Evolutionary conservation across 1,140 invertebrate species (phyloP).

Genomic region (Brachystomella parvula): DNA sequence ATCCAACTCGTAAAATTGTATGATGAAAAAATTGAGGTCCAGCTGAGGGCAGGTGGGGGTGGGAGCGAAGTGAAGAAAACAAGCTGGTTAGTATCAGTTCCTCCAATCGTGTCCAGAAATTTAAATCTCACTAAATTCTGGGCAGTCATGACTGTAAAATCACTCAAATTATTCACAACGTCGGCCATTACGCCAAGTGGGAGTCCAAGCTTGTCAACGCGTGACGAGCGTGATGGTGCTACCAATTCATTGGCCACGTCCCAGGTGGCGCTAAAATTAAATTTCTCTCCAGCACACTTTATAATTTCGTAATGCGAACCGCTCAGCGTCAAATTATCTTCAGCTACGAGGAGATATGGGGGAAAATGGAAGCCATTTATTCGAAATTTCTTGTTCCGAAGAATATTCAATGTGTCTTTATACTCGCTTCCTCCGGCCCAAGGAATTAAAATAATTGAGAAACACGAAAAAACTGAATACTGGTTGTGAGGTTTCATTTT

Average conservation of each 20-base stretch:
- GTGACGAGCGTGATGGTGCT: neutral
- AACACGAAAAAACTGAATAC: too few species aligned
- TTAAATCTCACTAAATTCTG: neutral
- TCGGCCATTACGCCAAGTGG: neutral
- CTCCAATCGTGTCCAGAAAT: neutral
- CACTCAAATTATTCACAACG: neutral
- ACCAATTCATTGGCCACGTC: neutral
- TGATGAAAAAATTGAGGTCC: neutral
- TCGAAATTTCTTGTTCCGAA: too few species aligned
- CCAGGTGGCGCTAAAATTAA: neutral
- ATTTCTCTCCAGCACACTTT: neutral
- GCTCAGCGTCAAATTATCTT: neutral
- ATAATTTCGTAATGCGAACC: neutral
- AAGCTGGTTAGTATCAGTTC: neutral
- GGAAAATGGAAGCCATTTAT: neutral
- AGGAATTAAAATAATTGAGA: too few species aligned
- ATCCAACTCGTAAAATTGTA: neutral
- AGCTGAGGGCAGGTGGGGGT: neutral
- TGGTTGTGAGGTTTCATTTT: too few species aligned
- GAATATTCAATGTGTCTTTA: too few species aligned
- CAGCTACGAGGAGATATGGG: neutral
- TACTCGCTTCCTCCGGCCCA: too few species aligned
- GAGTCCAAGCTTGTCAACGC: neutral
- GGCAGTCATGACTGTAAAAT: neutral
- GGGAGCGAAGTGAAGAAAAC: neutral